phyloP scores from a whole-genome alignment of 2,797 vertebrate species.

The Xyrichtys novacula region DNA sequence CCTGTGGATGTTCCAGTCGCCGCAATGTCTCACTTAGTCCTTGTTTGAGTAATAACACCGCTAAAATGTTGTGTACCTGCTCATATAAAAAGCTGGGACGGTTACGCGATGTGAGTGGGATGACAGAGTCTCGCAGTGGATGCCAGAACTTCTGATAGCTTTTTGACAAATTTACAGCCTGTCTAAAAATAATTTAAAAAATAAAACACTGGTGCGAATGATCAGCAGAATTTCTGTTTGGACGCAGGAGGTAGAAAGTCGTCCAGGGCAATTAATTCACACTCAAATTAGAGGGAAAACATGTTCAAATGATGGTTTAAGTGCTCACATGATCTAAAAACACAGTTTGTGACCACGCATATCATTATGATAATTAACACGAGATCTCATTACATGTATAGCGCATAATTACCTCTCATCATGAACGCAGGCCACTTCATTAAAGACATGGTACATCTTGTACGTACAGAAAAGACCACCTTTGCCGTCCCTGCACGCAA shows the following conservation, averaged over 20 bases:
- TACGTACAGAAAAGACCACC: slow-evolving; percentile 31
- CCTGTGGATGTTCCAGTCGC: slow-evolving; percentile 44
- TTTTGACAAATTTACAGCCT: neutral
- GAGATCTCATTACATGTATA: slow-evolving; percentile 14
- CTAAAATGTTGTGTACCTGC: slow-evolving; percentile 42
- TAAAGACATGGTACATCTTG: slow-evolving; percentile 65
- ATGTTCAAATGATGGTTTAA: slow-evolving; percentile 1
- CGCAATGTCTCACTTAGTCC: slow-evolving; percentile 35
- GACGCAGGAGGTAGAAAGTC: neutral
- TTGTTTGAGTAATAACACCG: slow-evolving; percentile 25
- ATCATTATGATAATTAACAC: slow-evolving; percentile 40
- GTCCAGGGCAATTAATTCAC: neutral
- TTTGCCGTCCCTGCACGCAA: slow-evolving; percentile 13
- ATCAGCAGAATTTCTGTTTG: neutral
- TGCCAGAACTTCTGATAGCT: neutral
- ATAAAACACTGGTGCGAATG: neutral
- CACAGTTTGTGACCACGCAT: slow-evolving; percentile 46
- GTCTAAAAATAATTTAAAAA: no score
- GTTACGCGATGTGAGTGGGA: neutral
- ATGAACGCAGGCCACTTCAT: slow-evolving; percentile 29
- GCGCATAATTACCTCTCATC: slow-evolving; percentile 48
- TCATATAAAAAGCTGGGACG: slow-evolving; percentile 19
- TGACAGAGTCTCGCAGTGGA: neutral
- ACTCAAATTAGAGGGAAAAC: neutral
- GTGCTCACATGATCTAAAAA: slow-evolving; percentile 58